Conservation (phyloP, 2,888 invertebrate species). For the Ceratothoa steindachneri region DNA sequence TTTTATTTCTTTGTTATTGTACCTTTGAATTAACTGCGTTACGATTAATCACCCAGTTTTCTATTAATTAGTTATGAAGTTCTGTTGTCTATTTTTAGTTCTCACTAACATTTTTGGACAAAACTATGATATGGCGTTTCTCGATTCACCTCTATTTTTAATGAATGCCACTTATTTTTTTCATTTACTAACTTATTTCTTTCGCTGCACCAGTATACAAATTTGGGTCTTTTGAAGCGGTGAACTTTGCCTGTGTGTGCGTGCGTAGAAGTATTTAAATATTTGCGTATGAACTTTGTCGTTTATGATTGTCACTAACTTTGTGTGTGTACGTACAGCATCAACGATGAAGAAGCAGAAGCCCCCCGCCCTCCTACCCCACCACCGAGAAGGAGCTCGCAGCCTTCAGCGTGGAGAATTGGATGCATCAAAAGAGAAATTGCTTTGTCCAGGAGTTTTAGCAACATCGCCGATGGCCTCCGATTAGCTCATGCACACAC, state of each 20-base stretch:
- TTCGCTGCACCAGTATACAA: background rate
- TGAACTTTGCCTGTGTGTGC: background rate
- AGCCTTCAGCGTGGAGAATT: constrained; percentile 30
- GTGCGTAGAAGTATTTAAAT: constrained; percentile 4
- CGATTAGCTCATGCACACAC: constrained; percentile 44
- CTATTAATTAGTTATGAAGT: too few relatives aligned
- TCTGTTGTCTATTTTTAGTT: too few relatives aligned
- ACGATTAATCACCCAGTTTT: too few relatives aligned
- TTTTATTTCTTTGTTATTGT: too few relatives aligned
- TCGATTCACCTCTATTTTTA: too few relatives aligned
- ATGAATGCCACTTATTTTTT: too few relatives aligned
- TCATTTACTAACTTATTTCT: background rate
- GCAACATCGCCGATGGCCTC: constrained; percentile 47
- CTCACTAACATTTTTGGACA: too few relatives aligned
- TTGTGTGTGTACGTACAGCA: constrained; percentile 38
- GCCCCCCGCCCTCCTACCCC: constrained; percentile 40
- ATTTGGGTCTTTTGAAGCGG: background rate
- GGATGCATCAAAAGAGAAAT: constrained; percentile 38
- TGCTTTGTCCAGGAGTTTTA: constrained; percentile 44
- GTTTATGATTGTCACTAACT: background rate
- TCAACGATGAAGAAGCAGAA: constrained; percentile 46
- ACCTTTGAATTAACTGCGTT: too few relatives aligned
- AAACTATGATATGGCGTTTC: too few relatives aligned
- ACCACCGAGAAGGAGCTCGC: constrained; percentile 33
- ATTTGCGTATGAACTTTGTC: background rate